These are phyloP conservation scores for Drosophila sp. DNA, from an alignment of 1,140 invertebrate genomes.

Conservation along the genomic window DNA sequence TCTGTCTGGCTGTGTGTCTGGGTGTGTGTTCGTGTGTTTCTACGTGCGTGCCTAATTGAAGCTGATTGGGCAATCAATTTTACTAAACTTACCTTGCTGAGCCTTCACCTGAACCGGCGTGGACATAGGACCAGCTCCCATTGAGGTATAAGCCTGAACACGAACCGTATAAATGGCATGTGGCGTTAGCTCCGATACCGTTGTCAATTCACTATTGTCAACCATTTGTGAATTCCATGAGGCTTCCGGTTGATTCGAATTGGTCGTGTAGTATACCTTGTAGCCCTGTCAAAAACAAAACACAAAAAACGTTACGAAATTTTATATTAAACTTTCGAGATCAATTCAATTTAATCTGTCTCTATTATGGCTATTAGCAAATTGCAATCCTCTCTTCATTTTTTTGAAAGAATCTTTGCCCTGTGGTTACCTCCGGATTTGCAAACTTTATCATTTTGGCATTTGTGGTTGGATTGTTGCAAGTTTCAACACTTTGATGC, in stretches of 20 bases:
- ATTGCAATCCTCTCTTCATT: background rate
- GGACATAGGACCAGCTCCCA: slow-evolving; percentile 95
- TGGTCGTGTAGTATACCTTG: slow-evolving; percentile 98
- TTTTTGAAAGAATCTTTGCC: slow-evolving; percentile 6
- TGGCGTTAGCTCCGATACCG: slow-evolving; percentile 94
- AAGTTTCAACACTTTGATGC: slow-evolving; percentile 22
- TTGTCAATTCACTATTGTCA: slow-evolving; percentile 96
- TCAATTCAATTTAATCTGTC: too few relatives aligned
- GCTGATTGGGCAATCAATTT: slow-evolving; percentile 71
- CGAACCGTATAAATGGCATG: slow-evolving; percentile 95
- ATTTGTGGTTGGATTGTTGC: slow-evolving; percentile 39
- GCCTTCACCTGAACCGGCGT: slow-evolving; percentile 97
- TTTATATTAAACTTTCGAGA: background rate
- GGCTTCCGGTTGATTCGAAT: slow-evolving; percentile 92
- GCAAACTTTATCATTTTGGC: slow-evolving; percentile 51
- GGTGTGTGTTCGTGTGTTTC: slow-evolving; percentile 27
- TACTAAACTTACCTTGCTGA: slow-evolving; percentile 91
- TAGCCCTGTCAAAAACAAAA: slow-evolving; percentile 89
- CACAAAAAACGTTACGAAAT: slow-evolving; percentile 8
- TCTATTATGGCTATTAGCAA: background rate
- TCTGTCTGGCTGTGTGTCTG: background rate
- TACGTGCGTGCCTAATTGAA: slow-evolving; percentile 58
- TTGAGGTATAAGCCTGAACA: slow-evolving; percentile 95
- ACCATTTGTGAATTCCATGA: slow-evolving; percentile 96
- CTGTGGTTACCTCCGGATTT: slow-evolving; percentile 48